Evolutionary conservation across 2,113 vertebrate species (phyloP).

Genomic region (Corvus moneduloides): DNA sequence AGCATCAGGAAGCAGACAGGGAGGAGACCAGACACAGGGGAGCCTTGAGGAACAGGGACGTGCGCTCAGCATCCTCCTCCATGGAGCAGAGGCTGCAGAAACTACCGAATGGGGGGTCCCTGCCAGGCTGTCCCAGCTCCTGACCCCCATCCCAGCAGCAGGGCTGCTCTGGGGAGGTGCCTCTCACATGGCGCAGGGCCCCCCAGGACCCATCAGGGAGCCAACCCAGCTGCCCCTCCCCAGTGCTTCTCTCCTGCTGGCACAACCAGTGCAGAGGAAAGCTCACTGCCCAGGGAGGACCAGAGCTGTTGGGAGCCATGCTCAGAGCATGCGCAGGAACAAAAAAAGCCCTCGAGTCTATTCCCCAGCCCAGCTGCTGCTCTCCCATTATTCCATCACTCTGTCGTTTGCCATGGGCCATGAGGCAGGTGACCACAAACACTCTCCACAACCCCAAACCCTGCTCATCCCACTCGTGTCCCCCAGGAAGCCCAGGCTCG

Average conservation of each 20-base stretch:
- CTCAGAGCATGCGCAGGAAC: not conserved
- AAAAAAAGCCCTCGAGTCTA: not conserved
- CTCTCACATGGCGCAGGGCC: not conserved
- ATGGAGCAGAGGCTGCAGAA: not conserved
- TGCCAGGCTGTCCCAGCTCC: not conserved
- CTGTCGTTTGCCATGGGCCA: accelerated
- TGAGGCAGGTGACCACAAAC: not conserved
- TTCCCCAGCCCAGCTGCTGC: not conserved
- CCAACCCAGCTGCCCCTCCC: not conserved
- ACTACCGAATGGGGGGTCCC: accelerated
- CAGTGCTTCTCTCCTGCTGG: not conserved
- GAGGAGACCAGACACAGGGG: conserved; percentile 9
- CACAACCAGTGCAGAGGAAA: not conserved
- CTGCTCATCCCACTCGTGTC: not conserved
- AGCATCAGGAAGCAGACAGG: conserved; percentile 1
- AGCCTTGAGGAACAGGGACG: not conserved
- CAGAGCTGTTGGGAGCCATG: not conserved
- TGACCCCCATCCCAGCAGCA: not conserved
- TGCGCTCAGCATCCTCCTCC: not conserved
- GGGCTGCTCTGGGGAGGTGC: not conserved
- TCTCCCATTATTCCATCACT: not conserved
- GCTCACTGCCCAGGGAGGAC: not conserved
- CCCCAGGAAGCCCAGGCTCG: not conserved
- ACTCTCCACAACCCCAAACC: no score
- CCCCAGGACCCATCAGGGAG: not conserved